Conservation (phyloP, 1,140 invertebrate species). For the Psilanteris sp. region DNA sequence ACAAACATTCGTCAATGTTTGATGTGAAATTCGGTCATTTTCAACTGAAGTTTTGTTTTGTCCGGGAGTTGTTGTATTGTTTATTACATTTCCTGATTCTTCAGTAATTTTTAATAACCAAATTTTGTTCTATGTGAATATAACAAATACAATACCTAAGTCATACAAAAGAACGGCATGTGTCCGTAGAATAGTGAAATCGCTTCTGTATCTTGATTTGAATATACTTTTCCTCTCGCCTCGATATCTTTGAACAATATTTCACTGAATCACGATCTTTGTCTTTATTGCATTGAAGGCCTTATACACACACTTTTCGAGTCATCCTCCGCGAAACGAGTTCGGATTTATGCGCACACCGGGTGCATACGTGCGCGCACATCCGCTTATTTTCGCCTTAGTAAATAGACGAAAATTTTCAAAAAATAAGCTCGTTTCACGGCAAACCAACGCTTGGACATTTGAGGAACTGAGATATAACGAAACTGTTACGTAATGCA, state of each 20-base stretch:
- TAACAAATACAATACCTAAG: too few relatives aligned
- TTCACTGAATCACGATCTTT: constrained; percentile 37
- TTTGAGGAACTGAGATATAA: constrained; percentile 11
- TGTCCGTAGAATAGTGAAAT: too few relatives aligned
- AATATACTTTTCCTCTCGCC: constrained; percentile 30
- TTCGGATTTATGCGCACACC: constrained; percentile 26
- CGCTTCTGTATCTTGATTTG: too few relatives aligned
- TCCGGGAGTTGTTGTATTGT: too few relatives aligned
- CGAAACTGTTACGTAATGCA: constrained; percentile 16
- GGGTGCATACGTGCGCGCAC: constrained; percentile 18
- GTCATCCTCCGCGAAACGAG: constrained; percentile 20
- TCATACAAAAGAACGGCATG: too few relatives aligned
- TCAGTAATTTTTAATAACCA: too few relatives aligned
- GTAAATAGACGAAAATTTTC: constrained; percentile 31
- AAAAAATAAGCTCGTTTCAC: constrained; percentile 24
- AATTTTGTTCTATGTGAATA: too few relatives aligned
- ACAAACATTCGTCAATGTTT: too few relatives aligned
- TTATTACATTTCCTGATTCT: too few relatives aligned
- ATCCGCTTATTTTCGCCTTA: constrained; percentile 24
- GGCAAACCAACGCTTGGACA: constrained; percentile 9
- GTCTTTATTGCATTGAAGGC: constrained; percentile 25
- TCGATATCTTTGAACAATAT: constrained; percentile 39
- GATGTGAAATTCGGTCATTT: too few relatives aligned
- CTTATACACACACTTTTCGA: constrained; percentile 27
- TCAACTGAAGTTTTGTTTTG: too few relatives aligned